Evolutionary conservation across 64 coral and sea anemone species (phyloP), one percentile per base, ranked within the genome.

Genomic region (Porites lutea): DNA sequence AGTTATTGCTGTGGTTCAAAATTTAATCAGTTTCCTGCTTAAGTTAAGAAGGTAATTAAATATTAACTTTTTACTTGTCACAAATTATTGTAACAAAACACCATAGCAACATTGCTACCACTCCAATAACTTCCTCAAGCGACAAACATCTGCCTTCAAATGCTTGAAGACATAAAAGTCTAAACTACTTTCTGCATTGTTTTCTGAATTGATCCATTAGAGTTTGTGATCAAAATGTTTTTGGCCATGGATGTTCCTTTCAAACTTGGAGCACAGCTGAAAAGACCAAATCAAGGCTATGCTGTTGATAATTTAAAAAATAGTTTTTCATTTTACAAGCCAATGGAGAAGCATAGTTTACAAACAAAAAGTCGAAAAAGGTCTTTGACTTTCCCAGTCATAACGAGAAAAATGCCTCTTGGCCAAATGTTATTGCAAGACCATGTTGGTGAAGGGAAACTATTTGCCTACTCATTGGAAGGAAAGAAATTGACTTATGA

Each of bases 241-340:
- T 60, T 93, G 49, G 91, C 91, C 18, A 72, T 70, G 53, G 62
- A 72, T 19, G 71, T 71, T 52, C 91, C 91, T 71, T 93, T 71
- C 52, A 72, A 78, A 79, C 85, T 93, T 2, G 76, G 91, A 48
- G 44, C 19, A 52, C 64, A 93, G 12, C 91, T 52, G 6, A 88
- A 63, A 72, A 70, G 84, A 59, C 87, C 72, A 16, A 85, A 79
- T 27, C 84, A 86, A 37, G 91, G 87, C 51, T 61, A 80, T 64
- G 71, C 78, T 72, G 12, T 48, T 6, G 91, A 93, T 49, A 93
- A 93, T 67, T 71, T 78, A 13, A 81, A 59, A 45, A 88, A 81
- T 19, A 80, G 71, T 51, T 93, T 93, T 62, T 88, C 75, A 51
- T 88, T 93, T 12, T 93, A 93, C 14, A 22, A 27, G 58, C 90